Percentiles rank a stretch among this genome's conserved stretches.
phyloP scores from a whole-genome alignment of 2,797 vertebrate genomes.

The Kryptopterus vitreolus region DNA sequence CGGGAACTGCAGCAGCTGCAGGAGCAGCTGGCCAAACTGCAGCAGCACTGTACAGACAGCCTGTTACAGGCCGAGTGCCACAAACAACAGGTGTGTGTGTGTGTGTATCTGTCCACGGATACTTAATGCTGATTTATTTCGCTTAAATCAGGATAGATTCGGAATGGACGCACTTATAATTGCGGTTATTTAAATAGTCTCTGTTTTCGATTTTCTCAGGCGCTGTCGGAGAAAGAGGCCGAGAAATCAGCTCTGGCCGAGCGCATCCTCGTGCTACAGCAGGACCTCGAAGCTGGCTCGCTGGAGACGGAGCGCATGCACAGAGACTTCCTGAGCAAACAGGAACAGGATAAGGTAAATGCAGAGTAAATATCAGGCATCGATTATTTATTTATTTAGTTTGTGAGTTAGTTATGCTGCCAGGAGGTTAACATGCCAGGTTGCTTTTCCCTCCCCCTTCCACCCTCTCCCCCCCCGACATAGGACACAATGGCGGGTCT shows the following conservation, averaged over 20 bases:
- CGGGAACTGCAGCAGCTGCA: slow-evolving; percentile 73
- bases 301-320: slow-evolving; percentile 66
- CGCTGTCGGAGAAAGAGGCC: slow-evolving; percentile 74
- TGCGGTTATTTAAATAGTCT: not conserved
- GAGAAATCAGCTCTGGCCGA: slow-evolving; percentile 72
- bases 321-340: slow-evolving; percentile 70
- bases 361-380: not conserved
- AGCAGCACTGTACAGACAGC: slow-evolving; percentile 70
- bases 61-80: slow-evolving; percentile 76
- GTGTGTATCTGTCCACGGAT: slow-evolving; percentile 26
- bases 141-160: not conserved
- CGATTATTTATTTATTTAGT: too few relatives aligned
- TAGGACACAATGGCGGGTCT: slow-evolving; percentile 46
- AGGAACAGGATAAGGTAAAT: slow-evolving; percentile 78
- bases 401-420: too few relatives aligned
- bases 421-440: not conserved
- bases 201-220: slow-evolving; percentile 62
- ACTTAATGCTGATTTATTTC: not conserved
- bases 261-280: slow-evolving; percentile 66
- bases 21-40: slow-evolving; percentile 71
- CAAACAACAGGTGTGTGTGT: slow-evolving; percentile 77
- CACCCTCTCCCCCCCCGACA: too few relatives aligned
- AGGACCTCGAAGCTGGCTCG: slow-evolving; percentile 64
- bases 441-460: not conserved
- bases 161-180: not conserved